Conservation (phyloP, 2,797 vertebrate genomes). For the Lagorchestes hirsutus region DNA sequence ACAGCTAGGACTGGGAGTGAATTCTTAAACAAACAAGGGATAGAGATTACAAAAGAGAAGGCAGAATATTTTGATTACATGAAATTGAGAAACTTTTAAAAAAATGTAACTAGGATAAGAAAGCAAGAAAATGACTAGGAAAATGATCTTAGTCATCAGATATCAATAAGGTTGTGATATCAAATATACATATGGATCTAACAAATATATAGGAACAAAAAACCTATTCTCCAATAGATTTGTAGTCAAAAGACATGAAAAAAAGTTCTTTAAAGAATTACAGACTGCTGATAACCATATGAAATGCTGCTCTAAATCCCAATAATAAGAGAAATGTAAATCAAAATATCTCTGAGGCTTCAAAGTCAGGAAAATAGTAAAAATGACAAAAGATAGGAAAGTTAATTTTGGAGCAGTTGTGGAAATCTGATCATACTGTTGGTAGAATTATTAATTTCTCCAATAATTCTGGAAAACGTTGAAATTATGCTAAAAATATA, state of each 20-base stretch:
- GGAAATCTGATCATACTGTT: neutral
- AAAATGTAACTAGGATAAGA: neutral
- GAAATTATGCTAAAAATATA: neutral
- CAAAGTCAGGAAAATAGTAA: neutral
- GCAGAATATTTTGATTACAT: neutral
- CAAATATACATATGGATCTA: neutral
- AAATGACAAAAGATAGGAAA: neutral
- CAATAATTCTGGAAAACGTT: neutral
- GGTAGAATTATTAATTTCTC: neutral
- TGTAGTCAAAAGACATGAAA: neutral
- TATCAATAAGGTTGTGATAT: neutral
- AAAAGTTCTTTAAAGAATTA: neutral
- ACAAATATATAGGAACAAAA: neutral
- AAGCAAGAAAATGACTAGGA: neutral
- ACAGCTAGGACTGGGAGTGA: neutral
- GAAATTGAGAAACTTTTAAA: neutral
- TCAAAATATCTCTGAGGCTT: neutral
- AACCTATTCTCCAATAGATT: neutral
- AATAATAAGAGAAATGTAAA: neutral
- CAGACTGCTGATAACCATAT: neutral
- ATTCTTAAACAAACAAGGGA: neutral
- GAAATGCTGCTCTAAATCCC: neutral
- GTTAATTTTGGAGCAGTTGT: neutral
- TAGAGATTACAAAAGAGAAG: neutral
- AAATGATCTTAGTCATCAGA: neutral